Evolutionary conservation across 92 coral and sea anemone genomes (phyloP).

Genomic region (Epizoanthus rinbou): DNA sequence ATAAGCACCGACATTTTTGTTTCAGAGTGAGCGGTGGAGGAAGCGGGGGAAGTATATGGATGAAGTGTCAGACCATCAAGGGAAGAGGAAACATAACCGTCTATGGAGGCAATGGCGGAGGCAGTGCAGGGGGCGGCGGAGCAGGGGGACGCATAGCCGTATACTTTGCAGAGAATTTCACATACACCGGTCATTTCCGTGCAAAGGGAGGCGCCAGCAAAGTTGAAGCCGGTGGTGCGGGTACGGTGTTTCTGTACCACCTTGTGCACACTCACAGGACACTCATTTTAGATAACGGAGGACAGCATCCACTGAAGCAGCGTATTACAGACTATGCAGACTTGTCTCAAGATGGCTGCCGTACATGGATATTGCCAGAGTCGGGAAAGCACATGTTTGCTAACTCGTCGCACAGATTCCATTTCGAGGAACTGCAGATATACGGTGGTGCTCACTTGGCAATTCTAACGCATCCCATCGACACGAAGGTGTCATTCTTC

Average conservation of each 20-base stretch:
- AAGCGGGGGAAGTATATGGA: slow-evolving; percentile 75
- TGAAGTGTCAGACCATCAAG: slow-evolving; percentile 62
- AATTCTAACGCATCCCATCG: slow-evolving; percentile 50
- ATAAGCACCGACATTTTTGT: background rate
- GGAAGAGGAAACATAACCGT: slow-evolving; percentile 70
- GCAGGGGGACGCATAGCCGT: slow-evolving; percentile 75
- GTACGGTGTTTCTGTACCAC: slow-evolving; percentile 74
- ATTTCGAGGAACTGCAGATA: slow-evolving; percentile 77
- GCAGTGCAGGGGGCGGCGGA: slow-evolving; percentile 66
- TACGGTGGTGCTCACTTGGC: slow-evolving; percentile 79
- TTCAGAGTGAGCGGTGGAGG: slow-evolving; percentile 66
- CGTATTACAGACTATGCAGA: slow-evolving; percentile 57
- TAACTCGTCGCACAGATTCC: slow-evolving; percentile 57
- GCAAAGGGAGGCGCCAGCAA: slow-evolving; percentile 59
- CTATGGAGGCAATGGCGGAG: slow-evolving; percentile 70
- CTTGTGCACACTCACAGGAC: slow-evolving; percentile 77
- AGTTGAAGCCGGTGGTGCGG: slow-evolving; percentile 73
- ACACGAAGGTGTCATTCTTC: slow-evolving; percentile 56
- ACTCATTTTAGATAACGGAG: slow-evolving; percentile 63
- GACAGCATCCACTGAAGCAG: slow-evolving; percentile 60
- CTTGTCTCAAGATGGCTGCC: slow-evolving; percentile 62
- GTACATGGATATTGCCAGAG: slow-evolving; percentile 71
- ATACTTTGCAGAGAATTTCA: slow-evolving; percentile 61
- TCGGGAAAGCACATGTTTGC: slow-evolving; percentile 73
- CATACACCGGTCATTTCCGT: slow-evolving; percentile 63